Conservation (phyloP, 2,888 invertebrate species). For the Pristionchus japonicus region DNA sequence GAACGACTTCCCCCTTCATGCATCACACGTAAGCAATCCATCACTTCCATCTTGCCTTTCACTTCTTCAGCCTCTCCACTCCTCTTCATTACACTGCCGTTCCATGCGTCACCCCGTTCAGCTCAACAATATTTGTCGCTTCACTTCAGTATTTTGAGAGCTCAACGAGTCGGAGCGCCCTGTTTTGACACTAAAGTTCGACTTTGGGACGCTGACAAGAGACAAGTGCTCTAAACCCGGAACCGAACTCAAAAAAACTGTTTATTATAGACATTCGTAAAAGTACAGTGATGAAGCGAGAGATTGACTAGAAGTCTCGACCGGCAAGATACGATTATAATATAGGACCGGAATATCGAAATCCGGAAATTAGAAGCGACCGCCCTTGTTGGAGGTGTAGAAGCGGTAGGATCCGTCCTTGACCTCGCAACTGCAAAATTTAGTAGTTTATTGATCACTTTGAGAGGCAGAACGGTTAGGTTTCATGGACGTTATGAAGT, state of each 20-base stretch:
- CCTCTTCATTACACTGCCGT: neutral
- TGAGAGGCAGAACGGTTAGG: neutral
- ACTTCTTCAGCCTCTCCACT: neutral
- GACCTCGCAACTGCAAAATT: constrained; percentile 53
- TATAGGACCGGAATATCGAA: neutral
- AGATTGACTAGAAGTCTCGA: constrained; percentile 11
- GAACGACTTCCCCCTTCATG: too few species aligned
- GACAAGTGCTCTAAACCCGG: neutral
- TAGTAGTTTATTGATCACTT: neutral
- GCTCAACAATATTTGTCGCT: neutral
- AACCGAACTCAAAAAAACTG: neutral
- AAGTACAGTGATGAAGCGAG: neutral
- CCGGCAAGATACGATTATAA: neutral
- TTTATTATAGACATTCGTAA: neutral
- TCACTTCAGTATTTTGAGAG: neutral
- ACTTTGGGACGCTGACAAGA: too few species aligned
- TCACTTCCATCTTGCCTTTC: neutral
- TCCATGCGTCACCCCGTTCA: neutral
- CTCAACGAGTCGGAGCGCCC: neutral
- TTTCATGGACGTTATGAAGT: neutral
- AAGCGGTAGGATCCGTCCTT: constrained; percentile 51
- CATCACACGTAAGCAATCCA: neutral
- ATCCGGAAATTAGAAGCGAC: neutral
- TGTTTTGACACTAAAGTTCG: neutral
- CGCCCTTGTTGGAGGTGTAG: constrained; percentile 49